phyloP scores from a whole-genome alignment of 2,113 vertebrate species.

The Callaeas wilsoni region DNA sequence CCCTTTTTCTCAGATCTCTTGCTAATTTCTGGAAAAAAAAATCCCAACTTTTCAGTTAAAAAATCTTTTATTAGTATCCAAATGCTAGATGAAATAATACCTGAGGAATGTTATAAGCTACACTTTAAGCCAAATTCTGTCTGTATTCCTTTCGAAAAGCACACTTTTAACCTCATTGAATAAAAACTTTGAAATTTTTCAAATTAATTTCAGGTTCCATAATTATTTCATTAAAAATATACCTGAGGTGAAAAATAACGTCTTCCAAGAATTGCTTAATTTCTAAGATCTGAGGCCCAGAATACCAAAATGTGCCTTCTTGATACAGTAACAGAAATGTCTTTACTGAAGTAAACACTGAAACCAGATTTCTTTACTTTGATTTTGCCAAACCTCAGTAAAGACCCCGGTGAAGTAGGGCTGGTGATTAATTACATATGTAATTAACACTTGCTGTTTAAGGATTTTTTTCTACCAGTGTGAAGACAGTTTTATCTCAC shows the following conservation, averaged over 20 bases:
- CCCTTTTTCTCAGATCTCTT: background rate
- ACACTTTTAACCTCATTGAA: background rate
- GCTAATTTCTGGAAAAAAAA: background rate
- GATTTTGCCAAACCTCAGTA: background rate
- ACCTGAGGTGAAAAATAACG: background rate
- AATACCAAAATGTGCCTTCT: background rate
- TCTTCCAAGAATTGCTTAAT: background rate
- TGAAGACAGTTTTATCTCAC: background rate
- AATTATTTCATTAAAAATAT: background rate
- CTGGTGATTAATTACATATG: background rate
- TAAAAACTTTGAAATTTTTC: background rate
- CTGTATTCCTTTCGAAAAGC: background rate
- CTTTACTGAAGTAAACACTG: background rate
- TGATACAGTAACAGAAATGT: background rate
- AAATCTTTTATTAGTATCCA: background rate
- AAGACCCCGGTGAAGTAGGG: background rate
- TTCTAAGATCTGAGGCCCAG: background rate
- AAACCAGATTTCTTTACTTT: background rate
- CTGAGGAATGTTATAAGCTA: background rate
- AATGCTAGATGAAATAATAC: conserved; percentile 19
- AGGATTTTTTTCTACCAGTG: background rate
- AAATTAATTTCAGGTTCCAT: background rate
- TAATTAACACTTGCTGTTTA: background rate
- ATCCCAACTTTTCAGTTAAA: background rate
- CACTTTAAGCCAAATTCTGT: background rate